Percentiles rank a stretch among this genome's conserved stretches.
These are phyloP conservation scores for Pelodytes ibericus DNA, from an alignment of 2,797 vertebrate species.

Conservation along the genomic window DNA sequence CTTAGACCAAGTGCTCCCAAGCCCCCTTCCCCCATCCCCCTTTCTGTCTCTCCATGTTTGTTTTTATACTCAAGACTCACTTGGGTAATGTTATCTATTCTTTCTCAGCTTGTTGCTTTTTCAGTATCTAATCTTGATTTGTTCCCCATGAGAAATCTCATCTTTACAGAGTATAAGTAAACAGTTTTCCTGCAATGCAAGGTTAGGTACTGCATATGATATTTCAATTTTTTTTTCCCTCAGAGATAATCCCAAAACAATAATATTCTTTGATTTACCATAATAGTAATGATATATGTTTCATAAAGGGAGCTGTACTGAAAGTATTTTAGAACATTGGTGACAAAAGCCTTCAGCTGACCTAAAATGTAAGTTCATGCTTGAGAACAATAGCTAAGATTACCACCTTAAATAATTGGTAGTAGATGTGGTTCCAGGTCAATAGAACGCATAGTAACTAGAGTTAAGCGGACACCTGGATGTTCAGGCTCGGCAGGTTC, in stretches of 20 bases:
- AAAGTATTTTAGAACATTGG: too few species aligned
- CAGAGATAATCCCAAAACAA: slow-evolving; percentile 8
- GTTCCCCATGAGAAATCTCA: slow-evolving; percentile 36
- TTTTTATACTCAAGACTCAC: slow-evolving; percentile 33
- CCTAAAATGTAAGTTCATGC: too few species aligned
- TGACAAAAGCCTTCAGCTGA: too few species aligned
- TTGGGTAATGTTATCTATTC: slow-evolving; percentile 46
- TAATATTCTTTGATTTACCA: background rate
- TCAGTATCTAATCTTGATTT: slow-evolving; percentile 42
- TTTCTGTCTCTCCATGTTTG: slow-evolving; percentile 24
- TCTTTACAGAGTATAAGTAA: slow-evolving; percentile 35
- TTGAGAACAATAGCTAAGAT: too few species aligned
- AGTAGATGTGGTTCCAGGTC: too few species aligned
- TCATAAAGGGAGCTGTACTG: background rate
- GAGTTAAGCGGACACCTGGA: too few species aligned
- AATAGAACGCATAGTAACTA: too few species aligned
- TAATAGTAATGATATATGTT: slow-evolving; percentile 1
- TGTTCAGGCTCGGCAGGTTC: too few species aligned
- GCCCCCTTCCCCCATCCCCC: background rate
- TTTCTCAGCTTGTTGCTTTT: slow-evolving; percentile 44
- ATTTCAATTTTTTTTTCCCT: background rate
- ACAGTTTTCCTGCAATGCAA: slow-evolving; percentile 6
- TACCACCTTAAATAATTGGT: too few species aligned
- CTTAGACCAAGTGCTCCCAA: background rate
- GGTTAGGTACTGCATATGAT: background rate